These are phyloP conservation scores for Carlito syrichta DNA, from an alignment of 2,113 vertebrate species.

Conservation along the genomic window DNA sequence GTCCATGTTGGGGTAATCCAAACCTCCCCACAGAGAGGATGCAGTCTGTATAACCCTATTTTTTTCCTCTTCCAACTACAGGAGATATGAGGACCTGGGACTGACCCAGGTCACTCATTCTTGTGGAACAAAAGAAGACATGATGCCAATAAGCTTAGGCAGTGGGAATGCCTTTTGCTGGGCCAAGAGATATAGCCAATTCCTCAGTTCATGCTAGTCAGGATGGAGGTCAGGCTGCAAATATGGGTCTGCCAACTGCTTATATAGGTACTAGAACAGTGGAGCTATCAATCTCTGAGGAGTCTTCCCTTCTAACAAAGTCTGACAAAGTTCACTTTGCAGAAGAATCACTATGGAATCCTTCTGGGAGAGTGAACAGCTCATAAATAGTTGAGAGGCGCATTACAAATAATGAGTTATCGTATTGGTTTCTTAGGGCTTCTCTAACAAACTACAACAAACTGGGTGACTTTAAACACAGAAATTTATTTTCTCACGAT, in stretches of 20 bases:
- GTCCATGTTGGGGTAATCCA: conserved; percentile 81
- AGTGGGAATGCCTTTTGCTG: not conserved
- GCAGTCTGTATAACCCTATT: conserved; percentile 45
- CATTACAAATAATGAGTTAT: not conserved
- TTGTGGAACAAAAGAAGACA: not conserved
- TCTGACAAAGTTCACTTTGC: not conserved
- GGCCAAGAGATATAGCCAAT: not conserved
- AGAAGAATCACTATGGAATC: accelerated
- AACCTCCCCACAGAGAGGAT: conserved; percentile 79
- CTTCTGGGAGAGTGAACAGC: not conserved
- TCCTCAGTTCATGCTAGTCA: not conserved
- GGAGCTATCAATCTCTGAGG: not conserved
- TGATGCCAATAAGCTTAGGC: not conserved
- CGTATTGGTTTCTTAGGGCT: not conserved
- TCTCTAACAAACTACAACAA: not conserved
- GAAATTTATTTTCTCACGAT: not conserved
- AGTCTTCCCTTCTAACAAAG: not conserved
- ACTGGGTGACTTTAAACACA: not conserved
- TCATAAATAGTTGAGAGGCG: accelerated
- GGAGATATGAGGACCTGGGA: not conserved
- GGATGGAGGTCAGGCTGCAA: not conserved
- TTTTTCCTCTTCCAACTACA: conserved; percentile 5
- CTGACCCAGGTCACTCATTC: not conserved
- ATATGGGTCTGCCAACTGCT: not conserved
- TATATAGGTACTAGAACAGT: accelerated